Base-by-base conservation (phyloP, 2,888 invertebrate species). In the Lithophane semibrunnea region DNA sequence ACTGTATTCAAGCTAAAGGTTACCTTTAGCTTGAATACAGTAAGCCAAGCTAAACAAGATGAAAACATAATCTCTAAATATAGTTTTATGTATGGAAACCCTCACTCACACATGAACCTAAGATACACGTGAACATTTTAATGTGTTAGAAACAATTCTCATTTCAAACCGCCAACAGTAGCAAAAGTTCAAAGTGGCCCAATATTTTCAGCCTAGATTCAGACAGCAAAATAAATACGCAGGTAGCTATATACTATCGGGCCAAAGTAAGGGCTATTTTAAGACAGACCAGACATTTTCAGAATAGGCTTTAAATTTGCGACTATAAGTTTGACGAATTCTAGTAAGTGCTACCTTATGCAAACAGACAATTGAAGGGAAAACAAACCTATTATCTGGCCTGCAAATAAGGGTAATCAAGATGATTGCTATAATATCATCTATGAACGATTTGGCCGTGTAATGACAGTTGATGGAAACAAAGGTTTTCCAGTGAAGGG, bases 331-430 rank as follows among this genome's bases (percentile, higher is more conserved):
- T 65, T 54, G 68, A 68, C n/a, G 21, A 70, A 64, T 86, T 83
- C 83, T 80, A 68, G 65, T 70, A 73, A 86, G 52, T 79, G 47
- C 71, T 81, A 75, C n/a, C 18, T 1, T 67, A 83, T 86, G 75
- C 85, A 82, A 85, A 80, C 75, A 61, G 73, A 76, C 79, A 77
- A 67, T 84, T 82, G 78, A 77, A 80, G 73, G 84, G 56, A 89
- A 88, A 90, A 87, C 86, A 88, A 86, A 88, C 88, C 85, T 81
- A 86, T 90, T 90, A 89, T 79, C 80, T 79, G 47, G 72, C 56
- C 72, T 61, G 77, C 79, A 88, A 88, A 88, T 89, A 85, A 81
- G 81, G 85, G 84, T 85, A 80, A 90, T 91, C 88, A 88, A 80
- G 64, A 82, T 87, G 86, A 91, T 91, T 89, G 80, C 86, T 84